These are phyloP conservation scores for Plectrocnemia conspersa DNA, from an alignment of 1,140 invertebrate species.

Conservation along the genomic window DNA sequence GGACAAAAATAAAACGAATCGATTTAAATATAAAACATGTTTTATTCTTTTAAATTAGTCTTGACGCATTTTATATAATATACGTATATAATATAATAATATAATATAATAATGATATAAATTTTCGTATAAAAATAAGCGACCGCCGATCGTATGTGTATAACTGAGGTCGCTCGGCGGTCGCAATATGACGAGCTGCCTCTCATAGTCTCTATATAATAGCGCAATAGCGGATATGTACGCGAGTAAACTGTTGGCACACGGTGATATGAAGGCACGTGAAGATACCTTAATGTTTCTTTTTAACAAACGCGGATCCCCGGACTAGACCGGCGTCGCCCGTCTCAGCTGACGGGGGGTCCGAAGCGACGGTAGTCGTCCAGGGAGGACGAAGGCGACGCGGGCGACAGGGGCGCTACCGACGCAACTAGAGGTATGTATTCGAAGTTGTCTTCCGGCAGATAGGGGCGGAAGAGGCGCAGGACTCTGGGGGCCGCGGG, in stretches of 20 bases:
- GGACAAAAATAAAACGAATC: conserved; percentile 17
- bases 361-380: conserved; percentile 2
- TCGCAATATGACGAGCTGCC: conserved; percentile 28
- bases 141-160: no score
- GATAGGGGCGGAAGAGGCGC: conserved; percentile 66
- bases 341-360: not conserved
- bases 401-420: conserved; percentile 39
- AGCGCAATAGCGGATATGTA: conserved; percentile 27
- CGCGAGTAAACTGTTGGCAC: conserved; percentile 29
- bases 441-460: conserved; percentile 54
- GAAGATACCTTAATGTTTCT: conserved; percentile 23
- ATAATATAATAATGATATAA: conserved; percentile 22
- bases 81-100: conserved; percentile 18
- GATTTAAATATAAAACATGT: conserved; percentile 22
- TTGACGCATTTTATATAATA: conserved; percentile 31
- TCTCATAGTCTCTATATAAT: conserved; percentile 3
- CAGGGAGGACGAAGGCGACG: conserved; percentile 39
- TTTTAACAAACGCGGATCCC: not conserved
- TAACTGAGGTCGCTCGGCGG: no score
- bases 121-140: conserved; percentile 8
- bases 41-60: conserved; percentile 31
- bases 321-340: not conserved
- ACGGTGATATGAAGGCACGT: conserved; percentile 32
- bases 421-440: conserved; percentile 41
- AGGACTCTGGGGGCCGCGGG: conserved; percentile 47